phyloP scores from a whole-genome alignment of 2,888 invertebrate genomes.

The Idaea straminata region DNA sequence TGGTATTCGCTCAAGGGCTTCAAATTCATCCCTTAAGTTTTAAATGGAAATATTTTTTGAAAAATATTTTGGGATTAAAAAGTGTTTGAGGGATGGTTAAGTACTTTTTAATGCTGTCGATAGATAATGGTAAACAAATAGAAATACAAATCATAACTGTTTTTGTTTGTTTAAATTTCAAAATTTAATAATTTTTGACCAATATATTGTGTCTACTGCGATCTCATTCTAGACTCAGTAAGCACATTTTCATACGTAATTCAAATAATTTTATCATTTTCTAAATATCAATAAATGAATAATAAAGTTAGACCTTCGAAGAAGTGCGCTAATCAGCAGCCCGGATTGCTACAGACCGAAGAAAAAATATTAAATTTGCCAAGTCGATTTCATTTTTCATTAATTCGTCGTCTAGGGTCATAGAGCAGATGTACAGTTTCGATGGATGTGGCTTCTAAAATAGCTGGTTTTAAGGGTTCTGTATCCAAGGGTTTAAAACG shows the following conservation, averaged over 20 bases:
- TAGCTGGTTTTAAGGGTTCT: neutral
- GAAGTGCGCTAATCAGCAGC: constrained; percentile 49
- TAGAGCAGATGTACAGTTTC: constrained; percentile 11
- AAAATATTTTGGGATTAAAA: neutral
- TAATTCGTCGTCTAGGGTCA: constrained; percentile 67
- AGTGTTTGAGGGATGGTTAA: neutral
- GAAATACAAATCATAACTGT: neutral
- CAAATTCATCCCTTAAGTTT: constrained; percentile 30
- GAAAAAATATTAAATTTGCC: constrained; percentile 72
- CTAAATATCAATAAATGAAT: neutral
- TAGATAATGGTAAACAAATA: neutral
- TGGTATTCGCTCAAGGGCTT: constrained; percentile 39
- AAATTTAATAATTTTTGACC: neutral
- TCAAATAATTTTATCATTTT: neutral
- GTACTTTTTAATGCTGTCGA: neutral
- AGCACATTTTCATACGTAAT: too few species aligned
- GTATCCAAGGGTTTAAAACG: too few species aligned
- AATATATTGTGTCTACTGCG: too few species aligned
- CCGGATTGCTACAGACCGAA: constrained; percentile 43
- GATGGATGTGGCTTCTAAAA: constrained; percentile 18
- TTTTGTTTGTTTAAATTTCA: neutral
- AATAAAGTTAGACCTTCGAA: constrained; percentile 9
- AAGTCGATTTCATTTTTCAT: constrained; percentile 77
- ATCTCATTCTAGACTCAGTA: too few species aligned
- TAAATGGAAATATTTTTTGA: constrained; percentile 24